phyloP scores from a whole-genome alignment of 2,113 vertebrate genomes.

The Felis chaus region DNA sequence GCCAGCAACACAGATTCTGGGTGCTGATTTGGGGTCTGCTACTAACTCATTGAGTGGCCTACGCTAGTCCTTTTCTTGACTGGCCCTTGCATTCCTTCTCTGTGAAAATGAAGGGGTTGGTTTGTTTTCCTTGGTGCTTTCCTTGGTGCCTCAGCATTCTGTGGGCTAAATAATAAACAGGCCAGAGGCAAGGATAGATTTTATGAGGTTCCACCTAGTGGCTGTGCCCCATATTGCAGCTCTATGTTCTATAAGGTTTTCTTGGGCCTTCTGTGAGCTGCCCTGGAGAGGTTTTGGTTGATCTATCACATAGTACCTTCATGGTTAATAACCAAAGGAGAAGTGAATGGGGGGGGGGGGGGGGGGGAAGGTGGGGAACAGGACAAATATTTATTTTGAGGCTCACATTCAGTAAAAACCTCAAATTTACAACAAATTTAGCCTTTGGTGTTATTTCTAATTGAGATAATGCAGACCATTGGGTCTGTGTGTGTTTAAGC shows the following conservation, averaged over 20 bases:
- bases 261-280: neutral
- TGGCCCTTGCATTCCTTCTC: neutral
- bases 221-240: neutral
- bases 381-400: neutral
- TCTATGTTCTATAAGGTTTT: neutral
- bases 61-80: neutral
- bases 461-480: neutral
- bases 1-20: accelerated
- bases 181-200: neutral
- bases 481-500: neutral
- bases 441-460: neutral
- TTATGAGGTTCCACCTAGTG: constrained; percentile 62
- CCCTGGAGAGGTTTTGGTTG: neutral
- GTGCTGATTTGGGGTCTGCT: neutral
- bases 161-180: neutral
- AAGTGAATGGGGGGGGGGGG: too few species aligned
- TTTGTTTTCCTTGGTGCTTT: neutral
- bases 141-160: neutral
- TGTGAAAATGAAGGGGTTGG: neutral
- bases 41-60: neutral
- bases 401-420: neutral
- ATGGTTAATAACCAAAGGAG: neutral
- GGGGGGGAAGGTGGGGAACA: neutral
- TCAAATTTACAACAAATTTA: constrained; percentile 16
- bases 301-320: neutral